Conservation (phyloP, 2,797 vertebrate species). For the Octomys mimax region DNA sequence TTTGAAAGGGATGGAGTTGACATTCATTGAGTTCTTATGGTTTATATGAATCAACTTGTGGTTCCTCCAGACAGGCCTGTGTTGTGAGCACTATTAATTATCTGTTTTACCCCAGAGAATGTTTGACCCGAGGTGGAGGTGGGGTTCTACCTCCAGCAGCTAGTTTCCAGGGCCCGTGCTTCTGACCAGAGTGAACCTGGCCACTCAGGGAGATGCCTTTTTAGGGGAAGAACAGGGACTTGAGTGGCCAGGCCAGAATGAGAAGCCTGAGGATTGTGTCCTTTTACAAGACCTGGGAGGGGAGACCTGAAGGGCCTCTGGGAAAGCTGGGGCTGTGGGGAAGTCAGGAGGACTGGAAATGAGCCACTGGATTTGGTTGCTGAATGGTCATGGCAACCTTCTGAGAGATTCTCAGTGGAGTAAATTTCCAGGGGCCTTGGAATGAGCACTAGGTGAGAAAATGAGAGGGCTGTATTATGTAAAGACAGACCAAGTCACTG, state of each 20-base stretch:
- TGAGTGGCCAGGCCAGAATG: background rate
- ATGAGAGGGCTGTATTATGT: background rate
- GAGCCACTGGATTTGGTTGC: background rate
- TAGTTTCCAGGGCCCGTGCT: background rate
- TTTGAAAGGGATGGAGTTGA: background rate
- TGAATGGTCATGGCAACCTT: background rate
- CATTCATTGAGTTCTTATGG: background rate
- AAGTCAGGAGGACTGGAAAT: background rate
- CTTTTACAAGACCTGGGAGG: background rate
- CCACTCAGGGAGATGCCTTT: background rate
- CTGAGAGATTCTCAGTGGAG: background rate
- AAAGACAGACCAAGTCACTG: background rate
- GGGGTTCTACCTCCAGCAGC: background rate
- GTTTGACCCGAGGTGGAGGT: rapidly evolving
- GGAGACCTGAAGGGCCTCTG: background rate
- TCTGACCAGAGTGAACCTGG: background rate
- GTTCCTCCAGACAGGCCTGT: background rate
- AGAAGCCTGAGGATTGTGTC: background rate
- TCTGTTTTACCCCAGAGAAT: background rate
- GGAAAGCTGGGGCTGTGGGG: background rate
- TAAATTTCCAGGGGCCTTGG: background rate
- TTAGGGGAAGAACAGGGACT: background rate
- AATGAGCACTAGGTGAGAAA: conserved; percentile 19
- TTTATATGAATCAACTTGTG: background rate
- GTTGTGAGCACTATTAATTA: too few species aligned